Base-by-base conservation (phyloP, 2,113 vertebrate species). In the Opisthocomus hoazin region DNA sequence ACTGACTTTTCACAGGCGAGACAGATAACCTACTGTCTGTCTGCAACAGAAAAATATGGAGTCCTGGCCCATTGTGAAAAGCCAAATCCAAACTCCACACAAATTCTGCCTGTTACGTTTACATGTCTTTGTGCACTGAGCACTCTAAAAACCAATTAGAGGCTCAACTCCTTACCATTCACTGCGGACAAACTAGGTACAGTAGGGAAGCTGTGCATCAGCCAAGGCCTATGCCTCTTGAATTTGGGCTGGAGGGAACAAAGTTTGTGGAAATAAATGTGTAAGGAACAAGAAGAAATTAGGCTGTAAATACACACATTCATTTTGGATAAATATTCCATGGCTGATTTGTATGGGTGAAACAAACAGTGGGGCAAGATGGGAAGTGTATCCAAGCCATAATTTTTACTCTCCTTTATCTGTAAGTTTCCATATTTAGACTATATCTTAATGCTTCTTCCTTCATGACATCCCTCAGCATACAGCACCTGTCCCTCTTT, bases 1-100 rank as follows among this genome's bases (percentile, higher is more conserved):
- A 37, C 29, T 66, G 17, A 6, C 54, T 75, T 54, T 66, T 34
- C 61, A 56, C 39, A n/a, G 0, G 1, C 1, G 0, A 39, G 29
- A 61, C 21, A 66, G 20, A 36, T 29, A 50, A 50, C 12, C 36
- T 41, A 19, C 19, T 19, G n/a, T 5, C 53, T 48, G 27, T 12
- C 30, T 57, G 50, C 63, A 69, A 43, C 24, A 75, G n/a, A 39
- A 46, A 76, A 56, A 17, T 4, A 34, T 0, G 4, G 50, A 73
- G 45, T 30, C 39, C 64, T 66, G 27, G 15, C 24, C 48, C 36
- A 9, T 8, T 18, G 8, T 48, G 61, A 83, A 54, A 86, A 89
- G 27, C 24, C 74, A 57, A 18, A 24, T 21, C 41, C 73, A 50
- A 92, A 54, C 54, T 34, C 68, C 14, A 70, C 24, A 29, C 9